Percentiles rank a stretch among this genome's conserved stretches.
Evolutionary conservation across 1,140 invertebrate species (phyloP).

Genomic region (Drosophila serrata): DNA sequence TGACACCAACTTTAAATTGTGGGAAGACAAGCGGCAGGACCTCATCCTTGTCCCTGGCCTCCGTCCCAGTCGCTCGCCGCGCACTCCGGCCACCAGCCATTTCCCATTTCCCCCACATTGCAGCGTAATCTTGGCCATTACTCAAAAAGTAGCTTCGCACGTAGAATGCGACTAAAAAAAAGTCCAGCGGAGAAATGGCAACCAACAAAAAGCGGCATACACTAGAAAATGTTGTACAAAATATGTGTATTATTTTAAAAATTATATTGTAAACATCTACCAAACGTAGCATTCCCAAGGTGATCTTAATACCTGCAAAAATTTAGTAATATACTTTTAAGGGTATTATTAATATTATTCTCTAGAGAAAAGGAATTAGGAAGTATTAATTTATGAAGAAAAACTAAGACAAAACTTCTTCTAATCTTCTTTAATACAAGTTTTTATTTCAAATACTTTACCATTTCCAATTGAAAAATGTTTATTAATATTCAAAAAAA

Average conservation of each 20-base stretch:
- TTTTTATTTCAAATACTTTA: no score
- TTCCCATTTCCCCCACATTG: slow-evolving; percentile 53
- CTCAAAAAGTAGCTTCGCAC: slow-evolving; percentile 78
- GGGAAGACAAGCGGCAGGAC: slow-evolving; percentile 50
- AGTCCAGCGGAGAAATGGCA: slow-evolving; percentile 43
- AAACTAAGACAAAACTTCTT: no score
- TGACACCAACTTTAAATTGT: slow-evolving; percentile 81
- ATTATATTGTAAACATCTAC: neutral
- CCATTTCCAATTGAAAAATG: no score
- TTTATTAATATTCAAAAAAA: no score
- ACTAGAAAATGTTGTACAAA: slow-evolving; percentile 2
- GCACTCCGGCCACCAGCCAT: slow-evolving; percentile 19
- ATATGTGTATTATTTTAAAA: neutral
- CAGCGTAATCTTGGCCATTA: slow-evolving; percentile 80
- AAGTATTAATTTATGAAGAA: no score
- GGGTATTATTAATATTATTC: no score
- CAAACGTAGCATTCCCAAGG: no score
- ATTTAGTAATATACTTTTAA: no score
- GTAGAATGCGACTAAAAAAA: slow-evolving; percentile 53
- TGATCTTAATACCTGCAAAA: no score
- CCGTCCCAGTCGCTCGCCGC: neutral
- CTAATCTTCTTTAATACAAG: no score
- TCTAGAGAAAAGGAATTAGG: no score
- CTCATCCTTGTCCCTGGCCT: neutral
- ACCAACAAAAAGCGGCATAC: slow-evolving; percentile 20